Evolutionary conservation across 2,797 vertebrate genomes (phyloP), one percentile per base, ranked within the genome.

Genomic region (Taeniopygia guttata): DNA sequence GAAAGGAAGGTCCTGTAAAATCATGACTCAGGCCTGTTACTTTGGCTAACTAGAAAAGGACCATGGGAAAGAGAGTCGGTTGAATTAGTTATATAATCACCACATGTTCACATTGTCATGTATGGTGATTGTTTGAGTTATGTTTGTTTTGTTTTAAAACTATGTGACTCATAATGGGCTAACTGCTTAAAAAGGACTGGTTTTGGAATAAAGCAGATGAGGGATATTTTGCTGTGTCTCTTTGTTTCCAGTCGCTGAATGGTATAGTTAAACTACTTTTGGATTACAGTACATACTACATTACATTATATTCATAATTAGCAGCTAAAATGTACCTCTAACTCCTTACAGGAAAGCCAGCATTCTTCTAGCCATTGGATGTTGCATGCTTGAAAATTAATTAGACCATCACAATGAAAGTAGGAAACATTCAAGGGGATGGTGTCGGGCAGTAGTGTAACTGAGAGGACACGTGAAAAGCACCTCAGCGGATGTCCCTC

Each of bases 71-170:
- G 42, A 55, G 15, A 22, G 15, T 46, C 27, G 55, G 51, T 5
- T 56, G 62, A 79, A 48, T 48, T n/a, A 48, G 18, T 56, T n/a
- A n/a, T 22, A 18, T 38, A 27, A 48, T 29, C 23, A 22, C 8
- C 2, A 1, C 1, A 0, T 6, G 18, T n/a, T 79, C 34, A 32
- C 40, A 32, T 21, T 0, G 0, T 40, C 18, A 18, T 18, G 7
- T 18, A 10, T 27, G 18, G 29, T 67, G 22, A 7, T 55, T 45
- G 40, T 13, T 22, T 79, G 27, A 26, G 32, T 40, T 79, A 6
- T 40, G 18, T 21, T n/a, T 56, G 34, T 32, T 40, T 9, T 27
- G 42, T 11, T 46, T 56, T 56, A 56, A 56, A 79, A 27, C 62
- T 26, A 5, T 40, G 18, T 21, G 38, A 21, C 17, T 32, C 22